Evolutionary conservation across 2,113 vertebrate species (phyloP), one percentile per base, ranked within the genome.

Genomic region (Scalopus aquaticus): DNA sequence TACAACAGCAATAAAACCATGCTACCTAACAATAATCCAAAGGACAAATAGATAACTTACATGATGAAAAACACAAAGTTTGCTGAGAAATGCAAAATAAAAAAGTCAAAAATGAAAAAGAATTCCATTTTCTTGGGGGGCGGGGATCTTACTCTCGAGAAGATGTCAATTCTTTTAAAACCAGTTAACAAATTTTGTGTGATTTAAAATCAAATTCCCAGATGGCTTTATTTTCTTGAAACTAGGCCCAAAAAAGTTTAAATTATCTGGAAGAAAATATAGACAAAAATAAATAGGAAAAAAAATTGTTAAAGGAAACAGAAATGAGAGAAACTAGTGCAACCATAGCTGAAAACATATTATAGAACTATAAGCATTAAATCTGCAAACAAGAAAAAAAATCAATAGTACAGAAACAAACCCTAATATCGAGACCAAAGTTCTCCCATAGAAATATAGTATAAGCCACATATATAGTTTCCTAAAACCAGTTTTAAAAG

Each of bases 1-100:
- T 89, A 96, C 4, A 89, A 83, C 35, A 89, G 65, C 73, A 91
- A 92, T 91, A 77, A 87, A 94, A 94, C 76, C 44, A 92, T 54
- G 22, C 46, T 65, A 67, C 3, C 42, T 85, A 85, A 37, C 32
- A 88, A 79, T 76, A 91, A 82, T n/a, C 35, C 67, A 93, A 78
- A 81, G 72, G 96, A 49, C 2, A 93, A 35, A 80, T n/a, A 24
- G 62, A 67, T 44, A 46, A 94, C 77, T 84, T 81, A 58, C 44
- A 65, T 56, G 8, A 88, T 35, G n/a, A 56, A 73, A 88, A 79
- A 67, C 19, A 85, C 60, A 76, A 80, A 85, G 5, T 30, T 85
- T 93, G 22, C 69, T 60, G 67, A 91, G 46, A 81, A 90, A 84
- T 39, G 15, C 77, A 6, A 80, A 42, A 67, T 32, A 58, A 67